Evolutionary conservation across 2,113 vertebrate genomes (phyloP).

Genomic region (Rhabdornis inornatus): DNA sequence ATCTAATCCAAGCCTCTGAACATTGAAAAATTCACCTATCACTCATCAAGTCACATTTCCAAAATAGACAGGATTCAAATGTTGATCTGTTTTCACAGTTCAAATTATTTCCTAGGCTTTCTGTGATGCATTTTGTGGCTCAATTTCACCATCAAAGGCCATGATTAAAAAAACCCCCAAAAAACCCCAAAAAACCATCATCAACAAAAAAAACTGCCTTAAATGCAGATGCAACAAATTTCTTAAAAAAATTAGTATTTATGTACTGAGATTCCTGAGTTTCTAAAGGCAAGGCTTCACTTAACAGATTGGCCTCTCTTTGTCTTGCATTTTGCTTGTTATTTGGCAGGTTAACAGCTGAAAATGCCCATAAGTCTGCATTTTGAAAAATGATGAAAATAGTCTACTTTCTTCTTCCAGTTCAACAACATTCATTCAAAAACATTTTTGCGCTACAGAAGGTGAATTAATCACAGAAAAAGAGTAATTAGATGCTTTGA

Average conservation of each 20-base stretch:
- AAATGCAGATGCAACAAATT: neutral
- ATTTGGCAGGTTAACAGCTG: conserved; percentile 40
- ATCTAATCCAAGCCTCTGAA: neutral
- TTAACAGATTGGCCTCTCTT: conserved; percentile 34
- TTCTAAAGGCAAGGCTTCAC: conserved; percentile 18
- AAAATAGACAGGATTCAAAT: neutral
- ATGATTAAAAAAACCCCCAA: neutral
- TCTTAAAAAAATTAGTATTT: neutral
- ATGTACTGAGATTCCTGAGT: neutral
- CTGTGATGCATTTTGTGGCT: neutral
- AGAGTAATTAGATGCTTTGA: neutral
- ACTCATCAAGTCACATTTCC: neutral
- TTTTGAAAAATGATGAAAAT: conserved; percentile 62
- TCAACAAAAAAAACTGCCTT: neutral
- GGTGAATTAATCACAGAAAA: neutral
- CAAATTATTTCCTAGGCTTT: neutral
- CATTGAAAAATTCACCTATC: neutral
- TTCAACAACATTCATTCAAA: conserved; percentile 14
- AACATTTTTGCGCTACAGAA: neutral
- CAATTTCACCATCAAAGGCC: neutral
- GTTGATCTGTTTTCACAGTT: neutral
- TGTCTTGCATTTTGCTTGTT: conserved; percentile 26
- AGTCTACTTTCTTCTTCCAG: neutral
- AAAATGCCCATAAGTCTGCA: conserved; percentile 43
- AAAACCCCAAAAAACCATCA: neutral